Evolutionary conservation across 1,140 invertebrate species (phyloP).

Genomic region (Eriocheir sinensis): DNA sequence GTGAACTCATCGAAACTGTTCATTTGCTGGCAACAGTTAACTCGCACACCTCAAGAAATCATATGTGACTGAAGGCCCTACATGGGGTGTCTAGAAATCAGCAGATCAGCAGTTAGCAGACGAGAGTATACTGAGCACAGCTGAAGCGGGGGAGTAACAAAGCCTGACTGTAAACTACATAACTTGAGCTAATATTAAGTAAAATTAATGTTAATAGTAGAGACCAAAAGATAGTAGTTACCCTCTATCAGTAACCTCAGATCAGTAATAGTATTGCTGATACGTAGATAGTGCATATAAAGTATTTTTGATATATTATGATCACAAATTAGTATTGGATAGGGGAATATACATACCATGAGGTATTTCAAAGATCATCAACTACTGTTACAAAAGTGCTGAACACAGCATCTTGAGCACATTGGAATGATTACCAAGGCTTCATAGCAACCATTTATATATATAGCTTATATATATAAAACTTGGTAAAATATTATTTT

Average conservation of each 20-base stretch:
- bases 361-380: conserved; percentile 72
- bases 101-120: background rate
- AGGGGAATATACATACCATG: conserved; percentile 70
- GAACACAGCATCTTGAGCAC: conserved; percentile 76
- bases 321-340: conserved; percentile 69
- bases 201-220: conserved; percentile 54
- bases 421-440: conserved; percentile 70
- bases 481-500: conserved; percentile 72
- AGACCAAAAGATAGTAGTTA: conserved; percentile 61
- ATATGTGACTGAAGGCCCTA: conserved; percentile 34
- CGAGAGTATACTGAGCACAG: conserved; percentile 8
- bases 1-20: conserved; percentile 36
- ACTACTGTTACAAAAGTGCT: conserved; percentile 74
- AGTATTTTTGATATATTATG: conserved; percentile 71
- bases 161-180: conserved; percentile 52
- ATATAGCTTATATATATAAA: conserved; percentile 57
- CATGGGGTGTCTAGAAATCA: background rate
- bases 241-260: conserved; percentile 56
- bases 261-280: conserved; percentile 60
- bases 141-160: conserved; percentile 34
- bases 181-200: conserved; percentile 58
- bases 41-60: conserved; percentile 26
- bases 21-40: background rate
- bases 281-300: conserved; percentile 67
- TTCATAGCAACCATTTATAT: conserved; percentile 71